These are phyloP conservation scores for Teleogryllus occipitalis DNA, from an alignment of 1,140 invertebrate species.

Conservation along the genomic window DNA sequence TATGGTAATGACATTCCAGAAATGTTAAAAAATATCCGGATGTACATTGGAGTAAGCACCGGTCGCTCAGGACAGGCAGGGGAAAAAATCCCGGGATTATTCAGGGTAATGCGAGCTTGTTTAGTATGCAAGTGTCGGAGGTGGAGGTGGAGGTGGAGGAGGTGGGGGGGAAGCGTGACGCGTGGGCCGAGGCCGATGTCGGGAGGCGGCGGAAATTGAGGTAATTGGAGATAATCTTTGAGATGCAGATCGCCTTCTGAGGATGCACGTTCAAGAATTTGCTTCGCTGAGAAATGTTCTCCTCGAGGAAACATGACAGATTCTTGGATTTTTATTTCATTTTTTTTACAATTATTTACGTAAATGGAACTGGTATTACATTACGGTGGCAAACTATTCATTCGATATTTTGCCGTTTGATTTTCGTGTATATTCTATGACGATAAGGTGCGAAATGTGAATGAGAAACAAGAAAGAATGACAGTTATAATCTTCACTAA, in stretches of 20 bases:
- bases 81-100: neutral
- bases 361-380: too few species aligned
- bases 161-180: neutral
- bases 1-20: slow-evolving; percentile 4
- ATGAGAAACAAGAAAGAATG: too few species aligned
- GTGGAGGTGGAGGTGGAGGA: neutral
- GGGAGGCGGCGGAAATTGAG: neutral
- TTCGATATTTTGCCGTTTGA: too few species aligned
- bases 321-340: too few species aligned
- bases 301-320: too few species aligned
- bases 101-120: neutral
- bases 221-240: neutral
- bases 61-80: neutral
- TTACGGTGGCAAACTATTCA: too few species aligned
- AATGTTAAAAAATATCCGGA: neutral
- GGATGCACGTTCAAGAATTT: too few species aligned
- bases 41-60: neutral
- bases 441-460: too few species aligned
- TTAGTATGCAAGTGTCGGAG: neutral
- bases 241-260: neutral
- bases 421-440: too few species aligned
- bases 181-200: neutral
- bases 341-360: too few species aligned
- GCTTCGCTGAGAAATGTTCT: too few species aligned
- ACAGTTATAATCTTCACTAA: too few species aligned